Evolutionary conservation across 1,140 invertebrate genomes (phyloP).

Genomic region (Goniozus legneri): DNA sequence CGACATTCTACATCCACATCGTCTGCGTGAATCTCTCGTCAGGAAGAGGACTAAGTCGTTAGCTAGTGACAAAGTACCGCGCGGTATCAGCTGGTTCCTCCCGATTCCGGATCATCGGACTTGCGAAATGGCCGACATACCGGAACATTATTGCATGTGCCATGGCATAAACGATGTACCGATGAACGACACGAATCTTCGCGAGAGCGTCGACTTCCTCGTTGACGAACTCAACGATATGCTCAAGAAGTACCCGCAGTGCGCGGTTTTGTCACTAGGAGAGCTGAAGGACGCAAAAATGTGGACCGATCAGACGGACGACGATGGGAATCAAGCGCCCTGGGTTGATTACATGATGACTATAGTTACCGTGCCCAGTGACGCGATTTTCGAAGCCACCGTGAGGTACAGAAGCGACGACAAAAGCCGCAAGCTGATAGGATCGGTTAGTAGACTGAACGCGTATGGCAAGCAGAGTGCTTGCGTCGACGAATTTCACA

Average conservation of each 20-base stretch:
- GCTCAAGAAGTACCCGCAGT: conserved; percentile 59
- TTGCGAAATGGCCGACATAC: conserved; percentile 71
- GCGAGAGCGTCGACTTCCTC: conserved; percentile 56
- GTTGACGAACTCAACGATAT: conserved; percentile 64
- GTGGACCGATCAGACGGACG: conserved; percentile 45
- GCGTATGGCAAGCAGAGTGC: conserved; percentile 75
- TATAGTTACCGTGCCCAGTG: conserved; percentile 64
- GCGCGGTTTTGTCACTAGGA: conserved; percentile 56
- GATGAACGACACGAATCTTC: conserved; percentile 50
- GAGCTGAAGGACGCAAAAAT: conserved; percentile 58
- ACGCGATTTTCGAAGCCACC: conserved; percentile 74
- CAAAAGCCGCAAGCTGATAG: conserved; percentile 52
- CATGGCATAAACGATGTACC: conserved; percentile 59
- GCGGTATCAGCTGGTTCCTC: conserved; percentile 74
- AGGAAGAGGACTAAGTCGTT: conserved; percentile 25
- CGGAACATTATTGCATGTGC: conserved; percentile 83
- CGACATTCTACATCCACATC: conserved; percentile 58
- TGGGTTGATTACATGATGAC: conserved; percentile 65
- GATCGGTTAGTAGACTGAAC: conserved; percentile 75
- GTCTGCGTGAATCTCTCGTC: conserved; percentile 34
- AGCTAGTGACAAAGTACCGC: conserved; percentile 35
- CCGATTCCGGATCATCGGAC: conserved; percentile 69
- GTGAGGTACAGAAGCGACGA: conserved; percentile 49
- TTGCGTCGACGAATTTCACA: conserved; percentile 70
- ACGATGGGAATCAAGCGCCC: conserved; percentile 34